Evolutionary conservation across 2,888 invertebrate genomes (phyloP), one percentile per base, ranked within the genome.

Genomic region (Uropetala carovei): DNA sequence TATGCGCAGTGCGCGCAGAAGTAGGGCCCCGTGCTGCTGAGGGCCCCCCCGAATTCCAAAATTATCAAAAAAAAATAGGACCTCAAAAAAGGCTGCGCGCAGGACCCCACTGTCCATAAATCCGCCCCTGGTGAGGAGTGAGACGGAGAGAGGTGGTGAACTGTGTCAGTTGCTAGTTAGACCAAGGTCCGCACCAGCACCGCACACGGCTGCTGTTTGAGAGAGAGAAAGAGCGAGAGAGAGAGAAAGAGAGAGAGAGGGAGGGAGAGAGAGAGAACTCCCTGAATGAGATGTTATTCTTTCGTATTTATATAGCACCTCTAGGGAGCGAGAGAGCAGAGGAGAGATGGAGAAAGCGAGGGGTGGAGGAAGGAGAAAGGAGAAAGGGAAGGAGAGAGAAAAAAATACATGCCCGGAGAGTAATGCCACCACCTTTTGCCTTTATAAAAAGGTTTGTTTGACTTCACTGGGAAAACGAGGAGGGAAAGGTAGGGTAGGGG

Each of bases 401-500:
- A 27, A 5, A 57, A 57, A 86, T 22, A n/a, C 57, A 18, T 27
- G 11, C 27, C 75, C 22, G 10, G 89, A 64, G 86, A 60, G 60
- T 60, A 60, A 86, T 60, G 86, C 60, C 60, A 60, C 86, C 86
- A 86, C 86, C 86, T 86, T 86, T 86, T 85, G 85, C 85, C 85
- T 85, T 86, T 30, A 86, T 86, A 60, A 60, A 86, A 86, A 86
- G 86, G 86, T 86, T 86, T 86, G 86, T 86, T 86, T 86, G 86
- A 86, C 85, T 86, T 86, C 22, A 59, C 85, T 86, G 57, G 84
- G 84, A 84, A 57, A 84, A 84, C n/a, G 84, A 58, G 57, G 56
- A 8, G 82, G n/a, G 43, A 43, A 43, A 43, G 43, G 43, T 43
- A 43, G 43, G 43, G 43, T 43, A 43, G 43, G 43, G 43, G 43